Evolutionary conservation across 64 coral and sea anemone species (phyloP), one percentile per base, ranked within the genome.

Genomic region (Dendronephthya gigantea): DNA sequence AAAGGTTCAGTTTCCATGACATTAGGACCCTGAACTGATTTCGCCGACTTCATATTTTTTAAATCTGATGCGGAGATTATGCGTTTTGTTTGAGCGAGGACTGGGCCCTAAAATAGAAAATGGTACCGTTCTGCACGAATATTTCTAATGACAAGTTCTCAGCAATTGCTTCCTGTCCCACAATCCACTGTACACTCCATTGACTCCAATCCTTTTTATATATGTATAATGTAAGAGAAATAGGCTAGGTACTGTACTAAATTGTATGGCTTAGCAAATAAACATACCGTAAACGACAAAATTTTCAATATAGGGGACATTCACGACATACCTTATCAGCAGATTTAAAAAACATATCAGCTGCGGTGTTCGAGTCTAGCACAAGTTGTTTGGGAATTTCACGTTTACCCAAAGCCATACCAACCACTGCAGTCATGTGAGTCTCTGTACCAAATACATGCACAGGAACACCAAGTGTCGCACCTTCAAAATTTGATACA

Each of bases 401-500:
- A 85, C 95, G 93, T 87, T 98, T 93, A 50, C 83, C 88, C 25
- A 98, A 43, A 37, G 95, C 95, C 95, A 98, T 98, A 19, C 92
- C 89, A 16, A 98, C 92, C 7, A 98, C 92, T 23, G 95, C 95
- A 1, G 95, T 98, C 95, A 98, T 98, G 88, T 98, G 95, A 11
- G 95, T 98, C 83, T 98, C 95, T 30, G 95, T 98, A 48, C 95
- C 95, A 90, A 98, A 98, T 28, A 98, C 95, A 35, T 98, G 90
- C 92, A 98, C 93, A 48, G 85, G 45, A 1, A 98, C 87, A 13
- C 92, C 92, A 70, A 98, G 90, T 17, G 84, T 88, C 2, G 92
- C 34, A 85, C 95, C 95, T 98, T 28, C 4, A 32, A 88, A 55
- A 82, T 79, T 9, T 79, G 12, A 34, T 79, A 17, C 72, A 6